Conservation (phyloP, 2,888 invertebrate genomes). For the Epirrhoe alternata region DNA sequence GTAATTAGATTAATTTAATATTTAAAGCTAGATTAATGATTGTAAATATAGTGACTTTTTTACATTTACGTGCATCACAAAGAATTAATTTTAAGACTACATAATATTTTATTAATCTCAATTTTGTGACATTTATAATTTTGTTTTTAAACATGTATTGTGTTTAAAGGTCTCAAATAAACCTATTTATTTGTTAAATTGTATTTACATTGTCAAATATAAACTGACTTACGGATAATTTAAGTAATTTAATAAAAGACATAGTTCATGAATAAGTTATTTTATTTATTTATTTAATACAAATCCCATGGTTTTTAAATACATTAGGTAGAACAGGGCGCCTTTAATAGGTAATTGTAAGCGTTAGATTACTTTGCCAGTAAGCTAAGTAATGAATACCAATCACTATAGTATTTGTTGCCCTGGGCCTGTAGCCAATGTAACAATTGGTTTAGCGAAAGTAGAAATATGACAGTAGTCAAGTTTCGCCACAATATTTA, state of each 20-base stretch:
- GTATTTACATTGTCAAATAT: background rate
- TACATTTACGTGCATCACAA: background rate
- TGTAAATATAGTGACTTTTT: background rate
- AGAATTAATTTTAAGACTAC: background rate
- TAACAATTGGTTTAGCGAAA: too few species aligned
- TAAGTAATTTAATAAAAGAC: background rate
- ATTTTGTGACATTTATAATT: background rate
- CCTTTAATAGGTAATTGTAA: too few species aligned
- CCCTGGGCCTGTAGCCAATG: too few species aligned
- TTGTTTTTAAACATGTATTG: background rate
- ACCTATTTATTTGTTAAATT: background rate
- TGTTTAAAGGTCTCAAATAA: background rate
- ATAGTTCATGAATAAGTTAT: background rate
- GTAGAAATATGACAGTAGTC: too few species aligned
- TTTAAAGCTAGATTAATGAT: background rate
- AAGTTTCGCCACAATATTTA: too few species aligned
- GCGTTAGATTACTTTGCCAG: too few species aligned
- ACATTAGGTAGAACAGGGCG: too few species aligned
- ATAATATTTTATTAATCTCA: background rate
- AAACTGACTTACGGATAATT: background rate
- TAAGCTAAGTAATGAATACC: too few species aligned
- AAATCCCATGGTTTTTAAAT: too few species aligned
- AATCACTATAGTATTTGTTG: too few species aligned
- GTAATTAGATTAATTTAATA: conserved; percentile 6
- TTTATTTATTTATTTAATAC: background rate